These are phyloP conservation scores for Cantharis nigra DNA, from an alignment of 2,888 invertebrate species.

Conservation along the genomic window DNA sequence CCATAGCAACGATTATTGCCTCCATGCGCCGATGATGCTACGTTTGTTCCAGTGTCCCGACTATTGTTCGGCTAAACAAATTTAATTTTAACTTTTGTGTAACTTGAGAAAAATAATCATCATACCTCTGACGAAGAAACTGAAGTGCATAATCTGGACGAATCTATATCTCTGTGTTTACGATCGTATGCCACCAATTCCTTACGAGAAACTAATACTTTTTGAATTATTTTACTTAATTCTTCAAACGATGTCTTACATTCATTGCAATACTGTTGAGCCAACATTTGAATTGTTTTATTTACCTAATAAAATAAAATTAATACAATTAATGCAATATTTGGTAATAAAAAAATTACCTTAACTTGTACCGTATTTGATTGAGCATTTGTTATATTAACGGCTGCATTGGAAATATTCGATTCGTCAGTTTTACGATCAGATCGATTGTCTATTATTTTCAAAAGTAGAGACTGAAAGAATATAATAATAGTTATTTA, in stretches of 20 bases:
- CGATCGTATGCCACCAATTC: conserved; percentile 92
- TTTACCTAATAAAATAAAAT: conserved; percentile 70
- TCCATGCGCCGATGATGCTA: conserved; percentile 29
- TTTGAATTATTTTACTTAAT: conserved; percentile 85
- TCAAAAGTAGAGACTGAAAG: conserved; percentile 72
- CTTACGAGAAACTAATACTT: conserved; percentile 87
- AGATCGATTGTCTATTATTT: conserved; percentile 84
- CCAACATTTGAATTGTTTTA: conserved; percentile 89
- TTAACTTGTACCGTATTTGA: conserved; percentile 56
- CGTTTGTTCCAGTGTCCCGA: neutral
- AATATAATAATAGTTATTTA: conserved; percentile 12
- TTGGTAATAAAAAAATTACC: conserved; percentile 57
- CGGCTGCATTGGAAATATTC: conserved; percentile 35
- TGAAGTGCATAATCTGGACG: conserved; percentile 25
- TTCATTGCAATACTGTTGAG: conserved; percentile 93
- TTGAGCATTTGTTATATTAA: conserved; percentile 35
- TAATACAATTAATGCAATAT: neutral
- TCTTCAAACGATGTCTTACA: conserved; percentile 95
- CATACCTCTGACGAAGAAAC: conserved; percentile 14
- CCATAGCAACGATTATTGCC: conserved; percentile 77
- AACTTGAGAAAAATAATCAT: neutral
- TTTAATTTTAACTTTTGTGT: neutral
- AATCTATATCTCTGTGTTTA: conserved; percentile 70
- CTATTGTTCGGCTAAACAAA: conserved; percentile 1
- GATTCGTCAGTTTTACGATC: conserved; percentile 66